Evolutionary conservation across 2,113 vertebrate species (phyloP).

Genomic region (Boleophthalmus pectinirostris): DNA sequence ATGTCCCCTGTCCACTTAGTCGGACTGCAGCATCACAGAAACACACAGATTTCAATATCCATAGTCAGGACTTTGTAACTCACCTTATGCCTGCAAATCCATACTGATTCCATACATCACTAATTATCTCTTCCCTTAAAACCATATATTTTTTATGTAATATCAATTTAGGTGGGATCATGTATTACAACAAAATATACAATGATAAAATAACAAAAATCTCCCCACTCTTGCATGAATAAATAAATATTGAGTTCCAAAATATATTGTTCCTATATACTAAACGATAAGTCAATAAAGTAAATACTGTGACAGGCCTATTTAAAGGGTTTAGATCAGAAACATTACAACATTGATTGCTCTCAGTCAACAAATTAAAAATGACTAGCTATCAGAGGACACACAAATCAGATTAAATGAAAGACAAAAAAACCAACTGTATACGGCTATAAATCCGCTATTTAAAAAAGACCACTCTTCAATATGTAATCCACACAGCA

Average conservation of each 20-base stretch:
- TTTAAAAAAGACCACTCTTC: neutral
- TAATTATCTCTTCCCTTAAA: neutral
- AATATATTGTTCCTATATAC: no score
- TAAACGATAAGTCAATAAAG: no score
- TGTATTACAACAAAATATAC: neutral
- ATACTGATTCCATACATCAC: neutral
- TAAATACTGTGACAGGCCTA: no score
- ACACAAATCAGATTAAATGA: no score
- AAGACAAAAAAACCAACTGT: no score
- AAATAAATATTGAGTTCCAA: no score
- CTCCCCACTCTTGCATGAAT: no score
- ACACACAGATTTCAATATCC: neutral
- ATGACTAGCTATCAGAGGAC: no score
- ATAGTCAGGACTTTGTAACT: neutral
- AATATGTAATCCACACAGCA: neutral
- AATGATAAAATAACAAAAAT: no score
- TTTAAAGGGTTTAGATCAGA: no score
- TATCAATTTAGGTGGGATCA: neutral
- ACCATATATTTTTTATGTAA: neutral
- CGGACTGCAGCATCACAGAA: neutral
- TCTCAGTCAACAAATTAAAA: no score
- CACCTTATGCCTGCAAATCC: neutral
- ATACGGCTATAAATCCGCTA: neutral
- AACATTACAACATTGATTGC: no score
- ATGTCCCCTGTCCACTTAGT: conserved; percentile 16